Evolutionary conservation across 1,140 invertebrate genomes (phyloP), one percentile per base, ranked within the genome.

Genomic region (Hylaeus volcanicus): DNA sequence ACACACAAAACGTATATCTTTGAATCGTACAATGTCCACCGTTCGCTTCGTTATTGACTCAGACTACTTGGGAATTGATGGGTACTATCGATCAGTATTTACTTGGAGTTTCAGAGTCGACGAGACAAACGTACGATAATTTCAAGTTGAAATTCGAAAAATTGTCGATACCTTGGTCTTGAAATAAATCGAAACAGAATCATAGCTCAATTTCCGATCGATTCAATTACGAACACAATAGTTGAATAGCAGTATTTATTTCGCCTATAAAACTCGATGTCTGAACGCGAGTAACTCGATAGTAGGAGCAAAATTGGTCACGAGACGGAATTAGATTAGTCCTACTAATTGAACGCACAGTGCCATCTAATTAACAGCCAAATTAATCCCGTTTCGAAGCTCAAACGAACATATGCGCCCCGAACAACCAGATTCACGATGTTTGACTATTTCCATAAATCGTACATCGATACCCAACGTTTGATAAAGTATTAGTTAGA

Each of bases 271-370:
- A 12, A 5, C 12, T n/a, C 5, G 1, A 5, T 55, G 55, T 43
- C 68, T 45, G 64, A 12, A 53, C 5, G 37, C 3, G 9, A 12
- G 11, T 14, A 66, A 51, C 45, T 51, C n/a, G 65, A 15, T 6
- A 12, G 6, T 53, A 9, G 60, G 8, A 11, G 37, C 41, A n/a
- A 78, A 78, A 64, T 60, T 26, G 70, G 61, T 79, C 70, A 74
- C 41, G 39, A 6, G 26, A 8, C 1, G 39, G 45, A 74, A 79
- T 79, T 72, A 39, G 60, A 56, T 79, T 74, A 79, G 14, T 37
- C 43, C 26, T 56, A 12, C 41, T 74, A 79, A 79, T 79, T 79
- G 43, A 74, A 66, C 77, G 77, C 61, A 48, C 39, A 45, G 69
- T 73, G 26, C 26, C 41, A 56, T 79, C 48, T 73, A 64, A 74